A percentile compares a stretch with the other conserved stretches of the same genome.
phyloP scores from a whole-genome alignment of 2,888 invertebrate species.

The Drosophila tanythrix region DNA sequence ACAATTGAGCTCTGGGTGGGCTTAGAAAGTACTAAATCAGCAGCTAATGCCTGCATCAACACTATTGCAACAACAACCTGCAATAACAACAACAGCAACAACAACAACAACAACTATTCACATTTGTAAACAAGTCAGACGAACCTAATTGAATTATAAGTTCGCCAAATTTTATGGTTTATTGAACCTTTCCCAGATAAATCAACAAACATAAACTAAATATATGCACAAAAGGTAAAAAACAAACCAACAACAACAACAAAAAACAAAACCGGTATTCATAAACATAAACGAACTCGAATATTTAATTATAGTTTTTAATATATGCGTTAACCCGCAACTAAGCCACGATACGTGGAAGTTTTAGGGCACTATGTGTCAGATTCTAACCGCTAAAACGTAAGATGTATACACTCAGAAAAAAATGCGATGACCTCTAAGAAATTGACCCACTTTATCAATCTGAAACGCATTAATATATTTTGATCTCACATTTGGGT shows the following conservation, averaged over 20 bases:
- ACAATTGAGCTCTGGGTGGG: slow-evolving; percentile 43
- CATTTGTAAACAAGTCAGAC: slow-evolving; percentile 47
- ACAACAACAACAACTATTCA: slow-evolving; percentile 8
- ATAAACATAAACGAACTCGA: slow-evolving; percentile 27
- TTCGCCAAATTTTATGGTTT: slow-evolving; percentile 51
- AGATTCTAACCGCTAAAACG: slow-evolving; percentile 31
- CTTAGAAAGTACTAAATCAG: slow-evolving; percentile 17
- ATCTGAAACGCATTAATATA: not conserved
- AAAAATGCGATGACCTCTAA: not conserved
- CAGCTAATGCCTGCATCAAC: not conserved
- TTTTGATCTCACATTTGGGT: not conserved
- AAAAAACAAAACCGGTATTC: slow-evolving; percentile 54
- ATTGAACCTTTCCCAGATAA: slow-evolving; percentile 58
- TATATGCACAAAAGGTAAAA: not conserved
- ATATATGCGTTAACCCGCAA: slow-evolving; percentile 16
- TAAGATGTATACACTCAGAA: slow-evolving; percentile 24
- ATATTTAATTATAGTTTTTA: slow-evolving; percentile 39
- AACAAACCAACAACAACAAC: not conserved
- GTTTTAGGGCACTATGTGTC: slow-evolving; percentile 13
- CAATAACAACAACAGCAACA: slow-evolving; percentile 7
- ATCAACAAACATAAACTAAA: slow-evolving; percentile 5
- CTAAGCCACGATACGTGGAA: slow-evolving; percentile 12
- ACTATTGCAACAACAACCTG: not conserved
- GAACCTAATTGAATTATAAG: slow-evolving; percentile 20
- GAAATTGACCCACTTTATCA: not conserved